Evolutionary conservation across 2,797 vertebrate species (phyloP), one percentile per base, ranked within the genome.

Genomic region (Threskiornis aethiopicus): DNA sequence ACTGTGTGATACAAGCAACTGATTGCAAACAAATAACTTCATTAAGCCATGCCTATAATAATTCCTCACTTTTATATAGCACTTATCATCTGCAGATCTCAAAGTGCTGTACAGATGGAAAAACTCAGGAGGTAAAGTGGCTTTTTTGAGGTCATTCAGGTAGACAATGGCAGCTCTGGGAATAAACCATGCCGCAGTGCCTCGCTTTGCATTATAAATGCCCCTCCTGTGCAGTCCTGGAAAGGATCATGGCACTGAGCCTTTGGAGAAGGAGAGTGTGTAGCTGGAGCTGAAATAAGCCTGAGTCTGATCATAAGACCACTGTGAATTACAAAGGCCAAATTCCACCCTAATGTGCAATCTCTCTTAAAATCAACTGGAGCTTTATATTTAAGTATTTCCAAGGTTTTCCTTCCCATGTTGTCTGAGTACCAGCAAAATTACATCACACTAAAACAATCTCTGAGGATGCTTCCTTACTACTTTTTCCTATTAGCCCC

Each of bases 241-340:
- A 95, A 85, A 78, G 82, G 67, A 93, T 91, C 86, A 78, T 16
- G 3, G 76, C 59, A 84, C 35, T 7, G 5, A 86, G 87, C 14
- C 66, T 93, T 85, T 46, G 75, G 90, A 96, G 70, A 82, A 42
- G 28, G 78, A 89, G n/a, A 49, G 4, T 49, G 16, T 71, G 39
- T 66, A 82, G 73, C 64, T 91, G 84, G 78, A 96, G 65, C 55
- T 88, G 90, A 95, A 92, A 92, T 76, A 88, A 94, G 28, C 42
- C 58, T 73, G 65, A 78, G n/a, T 54, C 82, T 84, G 80, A 93
- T 92, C 94, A 94, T 84, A 96, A 94, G 92, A 95, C 94, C 87
- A 78, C 54, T 96, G 95, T 90, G 55, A 85, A 93, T 96, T 91
- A 90, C 62, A 90, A 94, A 76, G 59, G 65, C 84, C 91, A 94